Conservation (phyloP, 2,113 vertebrate genomes). For the Thamnophis sirtalis region DNA sequence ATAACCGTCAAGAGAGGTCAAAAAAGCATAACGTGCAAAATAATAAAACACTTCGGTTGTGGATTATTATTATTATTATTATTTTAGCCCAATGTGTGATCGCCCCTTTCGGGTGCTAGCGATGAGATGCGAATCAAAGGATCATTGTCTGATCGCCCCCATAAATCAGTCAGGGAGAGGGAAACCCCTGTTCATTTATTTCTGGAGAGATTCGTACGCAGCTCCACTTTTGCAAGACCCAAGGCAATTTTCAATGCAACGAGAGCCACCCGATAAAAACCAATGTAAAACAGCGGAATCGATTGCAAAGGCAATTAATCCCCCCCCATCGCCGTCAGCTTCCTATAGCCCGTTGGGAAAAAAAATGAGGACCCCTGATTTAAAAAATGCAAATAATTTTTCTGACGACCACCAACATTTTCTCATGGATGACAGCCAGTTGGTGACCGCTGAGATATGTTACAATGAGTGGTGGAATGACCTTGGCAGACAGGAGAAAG, state of each 20-base stretch:
- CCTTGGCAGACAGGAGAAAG: too few species aligned
- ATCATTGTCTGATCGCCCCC: neutral
- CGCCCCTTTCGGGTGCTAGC: neutral
- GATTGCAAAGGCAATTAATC: neutral
- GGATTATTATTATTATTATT: too few species aligned
- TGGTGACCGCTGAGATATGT: too few species aligned
- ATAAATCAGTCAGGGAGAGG: neutral
- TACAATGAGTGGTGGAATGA: too few species aligned
- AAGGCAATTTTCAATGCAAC: neutral
- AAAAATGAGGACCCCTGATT: neutral
- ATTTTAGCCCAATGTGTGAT: too few species aligned
- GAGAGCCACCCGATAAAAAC: neutral
- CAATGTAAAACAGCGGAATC: neutral
- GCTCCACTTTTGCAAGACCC: neutral
- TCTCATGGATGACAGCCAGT: too few species aligned
- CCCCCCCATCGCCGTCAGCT: neutral
- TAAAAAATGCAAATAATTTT: too few species aligned
- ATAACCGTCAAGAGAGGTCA: too few species aligned
- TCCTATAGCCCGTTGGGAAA: neutral
- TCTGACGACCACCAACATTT: too few species aligned
- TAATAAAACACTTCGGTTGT: neutral
- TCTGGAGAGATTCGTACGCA: neutral
- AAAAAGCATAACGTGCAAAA: neutral
- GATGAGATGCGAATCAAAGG: neutral
- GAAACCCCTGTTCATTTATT: neutral